Evolutionary conservation across 2,888 invertebrate species (phyloP).

Genomic region (Lasioglossum lativentre): DNA sequence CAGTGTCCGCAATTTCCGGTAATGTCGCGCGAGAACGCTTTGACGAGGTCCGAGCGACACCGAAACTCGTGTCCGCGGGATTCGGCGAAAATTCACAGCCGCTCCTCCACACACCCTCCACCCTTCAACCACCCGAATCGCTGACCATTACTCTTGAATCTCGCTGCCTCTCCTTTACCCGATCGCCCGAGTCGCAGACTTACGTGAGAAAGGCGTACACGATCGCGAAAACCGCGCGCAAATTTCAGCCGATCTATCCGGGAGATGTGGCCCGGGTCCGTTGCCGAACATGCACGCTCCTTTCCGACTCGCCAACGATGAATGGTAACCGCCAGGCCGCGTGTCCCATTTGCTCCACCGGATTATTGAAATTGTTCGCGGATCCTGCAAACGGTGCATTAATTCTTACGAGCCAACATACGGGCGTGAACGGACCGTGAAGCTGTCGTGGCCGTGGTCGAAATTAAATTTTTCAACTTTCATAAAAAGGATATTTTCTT

Average conservation of each 20-base stretch:
- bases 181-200: conserved; percentile 2
- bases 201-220: conserved; percentile 71
- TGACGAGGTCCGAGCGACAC: conserved; percentile 58
- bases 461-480: background rate
- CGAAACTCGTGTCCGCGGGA: conserved; percentile 62
- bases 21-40: conserved; percentile 65
- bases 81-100: conserved; percentile 53
- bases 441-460: background rate
- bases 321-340: conserved; percentile 31
- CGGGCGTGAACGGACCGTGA: background rate
- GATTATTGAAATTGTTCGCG: conserved; percentile 36
- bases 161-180: conserved; percentile 28
- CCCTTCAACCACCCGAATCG: background rate
- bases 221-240: conserved; percentile 49
- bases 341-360: conserved; percentile 3
- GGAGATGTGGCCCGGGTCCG: conserved; percentile 14
- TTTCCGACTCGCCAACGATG: conserved; percentile 7
- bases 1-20: conserved; percentile 69
- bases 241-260: conserved; percentile 60
- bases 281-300: conserved; percentile 38
- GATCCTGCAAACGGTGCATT: conserved; percentile 19
- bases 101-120: background rate
- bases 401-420: conserved; percentile 1
- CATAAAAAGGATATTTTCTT: background rate
- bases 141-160: conserved; percentile 14